These are phyloP conservation scores for Apaloderma vittatum DNA, from an alignment of 2,113 vertebrate species.

Conservation along the genomic window DNA sequence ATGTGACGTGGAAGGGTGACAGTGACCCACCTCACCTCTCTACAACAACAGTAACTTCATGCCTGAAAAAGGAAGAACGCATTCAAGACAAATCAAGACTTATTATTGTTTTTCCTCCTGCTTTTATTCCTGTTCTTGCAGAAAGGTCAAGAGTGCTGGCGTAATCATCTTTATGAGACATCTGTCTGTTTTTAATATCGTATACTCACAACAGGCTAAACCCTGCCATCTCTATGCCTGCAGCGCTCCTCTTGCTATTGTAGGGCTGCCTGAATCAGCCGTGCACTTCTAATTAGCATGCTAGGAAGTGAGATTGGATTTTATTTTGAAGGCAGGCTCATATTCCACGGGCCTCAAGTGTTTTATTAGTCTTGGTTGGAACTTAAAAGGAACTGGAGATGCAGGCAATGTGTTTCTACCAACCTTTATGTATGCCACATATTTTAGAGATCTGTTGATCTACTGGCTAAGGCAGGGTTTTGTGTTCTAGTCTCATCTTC, in stretches of 20 bases:
- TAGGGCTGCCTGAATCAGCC: slow-evolving; percentile 6
- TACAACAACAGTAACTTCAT: not conserved
- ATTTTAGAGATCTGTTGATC: not conserved
- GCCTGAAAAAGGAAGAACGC: not conserved
- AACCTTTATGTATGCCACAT: not conserved
- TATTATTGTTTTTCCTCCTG: not conserved
- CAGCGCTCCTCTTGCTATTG: slow-evolving; percentile 12
- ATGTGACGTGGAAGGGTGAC: not conserved
- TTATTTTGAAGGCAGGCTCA: slow-evolving; percentile 29
- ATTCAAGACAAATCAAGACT: slow-evolving; percentile 35
- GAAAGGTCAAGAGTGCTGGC: slow-evolving; percentile 37
- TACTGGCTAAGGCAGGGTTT: not conserved
- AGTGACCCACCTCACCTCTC: not conserved
- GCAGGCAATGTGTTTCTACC: not conserved
- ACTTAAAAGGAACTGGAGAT: not conserved
- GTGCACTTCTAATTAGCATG: slow-evolving; percentile 29
- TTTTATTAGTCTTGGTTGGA: not conserved
- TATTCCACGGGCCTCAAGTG: slow-evolving; percentile 7
- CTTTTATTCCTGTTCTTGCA: slow-evolving; percentile 41
- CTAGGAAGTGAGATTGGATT: not conserved
- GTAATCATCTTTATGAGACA: slow-evolving; percentile 32
- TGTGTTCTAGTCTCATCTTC: not conserved
- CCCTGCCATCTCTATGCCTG: not conserved
- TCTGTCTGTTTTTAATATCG: slow-evolving; percentile 16
- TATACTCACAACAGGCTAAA: slow-evolving; percentile 23